These are phyloP conservation scores for Nemotelus pantherinus DNA, from an alignment of 2,888 invertebrate genomes.

Conservation along the genomic window DNA sequence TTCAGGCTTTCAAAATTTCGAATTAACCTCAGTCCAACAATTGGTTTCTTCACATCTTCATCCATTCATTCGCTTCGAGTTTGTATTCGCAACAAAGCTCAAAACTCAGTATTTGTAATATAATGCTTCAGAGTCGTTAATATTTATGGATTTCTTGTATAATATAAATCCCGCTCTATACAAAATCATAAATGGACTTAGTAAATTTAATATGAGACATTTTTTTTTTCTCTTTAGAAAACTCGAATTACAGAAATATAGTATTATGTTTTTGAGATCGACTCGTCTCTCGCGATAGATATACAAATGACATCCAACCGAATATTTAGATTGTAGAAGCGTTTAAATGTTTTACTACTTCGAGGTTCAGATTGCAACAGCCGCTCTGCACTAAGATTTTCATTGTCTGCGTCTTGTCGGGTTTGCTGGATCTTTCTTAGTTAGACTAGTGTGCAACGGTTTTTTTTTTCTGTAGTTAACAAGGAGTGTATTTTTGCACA, in stretches of 20 bases:
- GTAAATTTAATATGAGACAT: constrained; percentile 22
- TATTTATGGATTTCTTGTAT: background rate
- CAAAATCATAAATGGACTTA: background rate
- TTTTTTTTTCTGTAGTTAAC: constrained; percentile 5
- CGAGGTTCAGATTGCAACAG: too few relatives aligned
- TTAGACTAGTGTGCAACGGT: background rate
- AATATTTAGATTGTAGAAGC: too few relatives aligned
- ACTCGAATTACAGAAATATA: too few relatives aligned
- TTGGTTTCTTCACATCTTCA: background rate
- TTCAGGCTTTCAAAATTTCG: constrained; percentile 28
- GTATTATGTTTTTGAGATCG: too few relatives aligned
- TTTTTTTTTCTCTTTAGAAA: background rate
- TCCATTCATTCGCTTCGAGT: constrained; percentile 2
- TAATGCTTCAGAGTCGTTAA: background rate
- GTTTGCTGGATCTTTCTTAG: background rate
- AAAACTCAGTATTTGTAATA: background rate
- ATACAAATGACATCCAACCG: too few relatives aligned
- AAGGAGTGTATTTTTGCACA: constrained; percentile 7
- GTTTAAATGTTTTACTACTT: too few relatives aligned
- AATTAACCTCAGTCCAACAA: too few relatives aligned
- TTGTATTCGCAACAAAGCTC: background rate
- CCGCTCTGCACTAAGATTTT: too few relatives aligned
- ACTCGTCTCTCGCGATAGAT: too few relatives aligned
- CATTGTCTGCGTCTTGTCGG: too few relatives aligned
- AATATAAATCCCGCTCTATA: background rate